Base-by-base conservation (phyloP, 2,797 vertebrate genomes). In the Chaetodon trifasciatus region DNA sequence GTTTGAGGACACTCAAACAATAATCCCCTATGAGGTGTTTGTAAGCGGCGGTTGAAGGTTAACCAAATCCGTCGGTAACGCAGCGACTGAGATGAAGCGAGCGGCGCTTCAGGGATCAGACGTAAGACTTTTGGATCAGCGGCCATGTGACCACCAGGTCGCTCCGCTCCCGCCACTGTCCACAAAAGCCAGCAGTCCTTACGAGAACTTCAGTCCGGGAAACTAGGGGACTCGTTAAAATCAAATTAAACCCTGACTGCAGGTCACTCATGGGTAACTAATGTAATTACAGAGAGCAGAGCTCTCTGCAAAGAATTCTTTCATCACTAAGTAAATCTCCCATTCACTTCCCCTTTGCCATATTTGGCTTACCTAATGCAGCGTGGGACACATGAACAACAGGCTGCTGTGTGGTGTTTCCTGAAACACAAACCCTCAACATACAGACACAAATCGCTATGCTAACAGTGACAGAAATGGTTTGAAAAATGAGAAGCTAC, bases 201-300 rank as follows among this genome's bases (percentile, higher is more conserved):
- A 56, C 24, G 46, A 73, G 76, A 89, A 69, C 74, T 67, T 81
- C 55, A 76, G 80, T 69, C 57, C 40, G n/a, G 49, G 58, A 42
- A 72, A 79, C 82, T 67, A 58, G 81, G 62, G 70, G 88, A 73
- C 84, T 92, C 85, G 88, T 92, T 91, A 86, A 79, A 92, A 89
- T 84, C 79, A 81, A 89, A 93, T 93, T 88, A 86, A 90, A 86
- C 64, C 72, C 61, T 42, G 79, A 78, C 79, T 84, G 84, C 68
- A 84, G 87, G 82, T 84, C 87, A 81, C 76, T 88, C 83, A 84
- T 81, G 78, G 78, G 72, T 79, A 81, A 81, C 89, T 93, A 89
- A 93, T 90, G 62, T 58, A 87, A 89, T 95, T 93, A 93, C 70
- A 84, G 78, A 76, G 78, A 87, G 83, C 69, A 40, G 71, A 35